Base-by-base conservation (phyloP, 2,797 vertebrate genomes). In the Lutjanus campechanus region DNA sequence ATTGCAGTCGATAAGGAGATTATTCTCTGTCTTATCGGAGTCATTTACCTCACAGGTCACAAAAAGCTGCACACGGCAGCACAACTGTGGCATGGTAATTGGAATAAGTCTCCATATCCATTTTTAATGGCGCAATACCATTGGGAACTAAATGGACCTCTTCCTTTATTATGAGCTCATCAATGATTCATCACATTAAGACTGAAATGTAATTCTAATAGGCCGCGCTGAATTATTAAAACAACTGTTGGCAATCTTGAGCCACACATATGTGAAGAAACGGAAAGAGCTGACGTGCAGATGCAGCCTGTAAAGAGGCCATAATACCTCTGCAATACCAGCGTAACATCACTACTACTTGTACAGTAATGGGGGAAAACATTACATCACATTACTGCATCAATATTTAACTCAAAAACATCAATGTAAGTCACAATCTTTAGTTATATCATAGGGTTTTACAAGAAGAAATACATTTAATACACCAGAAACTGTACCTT, bases 141-240 rank as follows among this genome's bases (percentile, higher is more conserved):
- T 44, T 17, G 77, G 79, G 81, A 74, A 66, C 79, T 76, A 83
- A 93, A 93, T 91, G 85, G 89, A 91, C 86, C 77, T 86, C 76
- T 78, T 86, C 80, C 81, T 90, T 90, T 93, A 92, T 92, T 91
- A 90, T 87, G 83, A 89, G 77, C 79, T 85, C 64, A 93, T 96
- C 83, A 94, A 94, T 94, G 85, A 95, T 95, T 93, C 69, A 94
- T 86, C 62, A 54, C 85, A 91, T 92, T 91, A 92, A 89, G 89
- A 71, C 78, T 86, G 84, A 87, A 90, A 92, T 90, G 90, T 91
- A 91, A 92, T 92, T 92, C 85, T 89, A 89, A 89, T 81, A 90
- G 88, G 73, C 54, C 29, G 64, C 13, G 1, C 74, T 95, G 62
- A 95, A 95, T 95, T 89, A 96, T 95, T 95, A 65, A 95, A 86